Base-by-base conservation (phyloP, 2,113 vertebrate genomes). In the Epinephelus lanceolatus region DNA sequence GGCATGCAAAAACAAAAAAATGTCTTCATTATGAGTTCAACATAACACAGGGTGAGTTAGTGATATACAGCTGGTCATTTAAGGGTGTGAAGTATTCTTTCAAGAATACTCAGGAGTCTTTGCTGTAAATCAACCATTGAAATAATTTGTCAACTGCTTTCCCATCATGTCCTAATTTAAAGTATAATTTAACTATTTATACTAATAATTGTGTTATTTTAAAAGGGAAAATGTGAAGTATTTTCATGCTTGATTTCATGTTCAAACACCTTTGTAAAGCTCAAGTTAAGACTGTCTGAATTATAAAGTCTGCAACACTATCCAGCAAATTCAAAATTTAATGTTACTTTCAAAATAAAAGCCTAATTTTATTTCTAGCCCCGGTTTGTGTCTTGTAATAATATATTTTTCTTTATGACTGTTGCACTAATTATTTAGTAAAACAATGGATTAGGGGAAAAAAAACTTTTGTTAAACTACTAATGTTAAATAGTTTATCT, bases 271-370 rank as follows among this genome's bases (percentile, higher is more conserved):
- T 53, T 18, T 33, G 23, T 47, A 23, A 59, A 68, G 10, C 19
- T 15, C 13, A 2, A 33, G 7, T 4, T 23, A 27, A 19, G 14
- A 37, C 18, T 61, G 30, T 45, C 52, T 40, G 76, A 3, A 61
- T 21, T 40, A 27, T 15, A 17, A 37, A n/a, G 13, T 42, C 1
- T 55, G 13, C 23, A 55, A 23, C 4, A 65, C 27, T 63, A 5
- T 30, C 12, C 47, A 23, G 61, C 5, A 17, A 5, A 45, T 2
- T n/a, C 8, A 0, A 33, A 27, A 23, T 27, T 1, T 15, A 23
- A 37, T 37, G 33, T 6, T 7, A 7, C 37, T 60, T 87, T 86
- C 69, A 78, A 80, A 86, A 62, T 83, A 78, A 84, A 84, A 84
- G 78, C 2, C 25, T 71, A 1, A 9, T 4, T 37, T 37, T 67